These are phyloP conservation scores for Tyto alba DNA, from an alignment of 2,113 vertebrate species.

Conservation along the genomic window DNA sequence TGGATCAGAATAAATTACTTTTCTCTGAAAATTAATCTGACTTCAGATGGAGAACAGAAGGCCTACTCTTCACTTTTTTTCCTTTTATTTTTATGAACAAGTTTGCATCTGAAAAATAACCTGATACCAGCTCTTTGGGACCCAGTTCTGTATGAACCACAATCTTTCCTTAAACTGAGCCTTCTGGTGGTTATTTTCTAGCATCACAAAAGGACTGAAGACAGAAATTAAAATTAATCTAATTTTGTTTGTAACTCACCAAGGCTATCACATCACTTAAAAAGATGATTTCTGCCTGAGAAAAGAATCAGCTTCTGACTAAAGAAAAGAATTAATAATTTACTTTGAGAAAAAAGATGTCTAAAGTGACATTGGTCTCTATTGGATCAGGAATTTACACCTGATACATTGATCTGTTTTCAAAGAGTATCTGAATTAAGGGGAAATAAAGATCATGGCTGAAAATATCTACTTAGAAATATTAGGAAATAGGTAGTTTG, in stretches of 20 bases:
- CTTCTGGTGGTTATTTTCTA: not conserved
- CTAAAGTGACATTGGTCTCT: not conserved
- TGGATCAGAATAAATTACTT: not conserved
- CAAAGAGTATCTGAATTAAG: not conserved
- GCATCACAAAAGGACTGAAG: not conserved
- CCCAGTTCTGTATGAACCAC: not conserved
- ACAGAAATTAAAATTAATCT: not conserved
- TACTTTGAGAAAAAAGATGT: not conserved
- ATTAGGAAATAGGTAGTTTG: not conserved
- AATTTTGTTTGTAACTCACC: not conserved
- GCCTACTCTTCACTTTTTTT: fast-evolving
- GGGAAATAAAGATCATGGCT: not conserved
- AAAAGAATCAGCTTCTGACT: not conserved
- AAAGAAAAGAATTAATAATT: not conserved
- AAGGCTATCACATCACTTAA: not conserved
- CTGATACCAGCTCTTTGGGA: no score
- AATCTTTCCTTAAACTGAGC: not conserved
- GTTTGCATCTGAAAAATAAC: not conserved
- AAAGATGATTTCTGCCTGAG: not conserved
- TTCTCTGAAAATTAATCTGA: not conserved
- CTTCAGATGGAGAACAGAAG: not conserved
- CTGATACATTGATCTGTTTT: not conserved
- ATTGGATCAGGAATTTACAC: not conserved
- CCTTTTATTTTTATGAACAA: not conserved
- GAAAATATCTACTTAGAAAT: not conserved